These are phyloP conservation scores for Hirundo rustica DNA, from an alignment of 2,797 vertebrate genomes.

Conservation along the genomic window DNA sequence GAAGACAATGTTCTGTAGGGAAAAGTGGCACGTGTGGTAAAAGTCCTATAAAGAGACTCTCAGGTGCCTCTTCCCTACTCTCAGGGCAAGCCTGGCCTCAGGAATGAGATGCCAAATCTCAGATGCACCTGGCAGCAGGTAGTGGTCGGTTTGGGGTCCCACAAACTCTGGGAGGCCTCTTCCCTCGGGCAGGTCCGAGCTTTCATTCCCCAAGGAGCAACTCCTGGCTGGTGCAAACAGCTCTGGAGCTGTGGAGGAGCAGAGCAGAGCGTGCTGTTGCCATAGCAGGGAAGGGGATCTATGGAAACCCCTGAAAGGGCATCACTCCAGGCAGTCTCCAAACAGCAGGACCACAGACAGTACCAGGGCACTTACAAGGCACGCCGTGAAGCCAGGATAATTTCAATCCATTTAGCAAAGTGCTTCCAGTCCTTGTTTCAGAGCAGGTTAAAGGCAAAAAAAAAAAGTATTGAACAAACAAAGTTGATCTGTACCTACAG, in stretches of 20 bases:
- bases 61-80: neutral
- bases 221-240: neutral
- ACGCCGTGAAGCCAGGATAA: neutral
- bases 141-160: neutral
- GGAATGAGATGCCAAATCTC: neutral
- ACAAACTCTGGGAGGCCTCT: neutral
- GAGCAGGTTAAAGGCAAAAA: conserved; percentile 46
- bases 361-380: conserved; percentile 31
- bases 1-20: rapidly evolving
- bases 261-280: conserved; percentile 23
- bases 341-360: neutral
- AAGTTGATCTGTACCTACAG: conserved; percentile 17
- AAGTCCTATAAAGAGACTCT: rapidly evolving
- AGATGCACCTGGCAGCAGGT: neutral
- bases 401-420: conserved; percentile 69
- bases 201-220: neutral
- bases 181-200: neutral
- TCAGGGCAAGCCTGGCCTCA: neutral
- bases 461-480: conserved; percentile 49
- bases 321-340: neutral
- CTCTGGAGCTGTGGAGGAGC: neutral
- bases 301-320: conserved; percentile 58
- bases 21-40: neutral
- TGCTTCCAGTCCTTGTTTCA: conserved; percentile 20
- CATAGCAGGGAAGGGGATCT: conserved; percentile 40